These are phyloP conservation scores for Anoplophora glabripennis DNA, from an alignment of 1,140 invertebrate species.

Conservation along the genomic window DNA sequence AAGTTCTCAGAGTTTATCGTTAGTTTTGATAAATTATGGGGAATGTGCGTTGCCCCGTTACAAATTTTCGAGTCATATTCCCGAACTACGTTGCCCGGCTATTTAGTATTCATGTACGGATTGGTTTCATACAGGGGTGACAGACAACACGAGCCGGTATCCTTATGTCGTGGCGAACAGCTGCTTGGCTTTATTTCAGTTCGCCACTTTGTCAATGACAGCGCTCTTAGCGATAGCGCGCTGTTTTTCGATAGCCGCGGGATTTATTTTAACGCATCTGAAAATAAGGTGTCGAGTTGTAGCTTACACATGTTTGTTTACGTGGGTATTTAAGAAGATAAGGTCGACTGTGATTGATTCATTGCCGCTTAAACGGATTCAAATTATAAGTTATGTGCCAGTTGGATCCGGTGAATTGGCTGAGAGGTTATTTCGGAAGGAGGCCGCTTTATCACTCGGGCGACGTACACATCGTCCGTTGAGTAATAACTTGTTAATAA, in stretches of 20 bases:
- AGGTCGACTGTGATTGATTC: slow-evolving; percentile 30
- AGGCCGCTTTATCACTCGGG: no score
- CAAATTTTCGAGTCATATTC: no score
- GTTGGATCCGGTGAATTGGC: no score
- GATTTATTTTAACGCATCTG: slow-evolving; percentile 39
- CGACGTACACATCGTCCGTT: no score
- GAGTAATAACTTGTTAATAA: no score
- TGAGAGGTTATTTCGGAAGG: no score
- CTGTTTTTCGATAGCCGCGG: slow-evolving; percentile 30
- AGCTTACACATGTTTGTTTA: slow-evolving; percentile 42
- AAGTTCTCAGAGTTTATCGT: no score
- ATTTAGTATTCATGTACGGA: slow-evolving; percentile 11
- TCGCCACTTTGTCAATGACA: slow-evolving; percentile 42
- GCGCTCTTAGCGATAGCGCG: slow-evolving; percentile 16
- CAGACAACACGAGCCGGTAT: slow-evolving; percentile 28
- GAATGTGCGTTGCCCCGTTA: no score
- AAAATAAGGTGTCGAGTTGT: slow-evolving; percentile 42
- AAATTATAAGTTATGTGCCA: slow-evolving; percentile 4
- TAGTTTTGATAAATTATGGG: no score
- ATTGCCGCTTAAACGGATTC: slow-evolving; percentile 15
- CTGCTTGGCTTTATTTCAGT: slow-evolving; percentile 41
- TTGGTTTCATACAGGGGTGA: slow-evolving; percentile 29
- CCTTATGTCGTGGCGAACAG: slow-evolving; percentile 17
- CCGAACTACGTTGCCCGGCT: no score
- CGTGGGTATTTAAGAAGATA: slow-evolving; percentile 36